Conservation (phyloP, 2,797 vertebrate species). For the Sandelia bainsii region DNA sequence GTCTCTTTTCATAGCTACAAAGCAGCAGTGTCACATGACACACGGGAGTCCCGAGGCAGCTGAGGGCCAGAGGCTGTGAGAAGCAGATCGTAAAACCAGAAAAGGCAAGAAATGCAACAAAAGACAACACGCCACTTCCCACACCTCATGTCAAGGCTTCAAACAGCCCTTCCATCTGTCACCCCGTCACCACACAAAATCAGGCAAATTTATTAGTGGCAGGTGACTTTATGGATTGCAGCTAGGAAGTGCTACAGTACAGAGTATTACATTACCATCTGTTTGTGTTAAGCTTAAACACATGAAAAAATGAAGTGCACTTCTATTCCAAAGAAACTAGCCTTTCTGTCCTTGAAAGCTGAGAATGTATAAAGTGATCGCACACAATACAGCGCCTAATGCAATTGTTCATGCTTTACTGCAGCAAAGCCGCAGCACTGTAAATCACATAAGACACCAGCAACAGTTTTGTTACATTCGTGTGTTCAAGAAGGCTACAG, state of each 20-base stretch:
- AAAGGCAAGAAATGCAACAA: constrained; percentile 72
- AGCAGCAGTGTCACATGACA: constrained; percentile 70
- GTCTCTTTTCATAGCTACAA: constrained; percentile 7
- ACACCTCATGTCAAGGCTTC: constrained; percentile 61
- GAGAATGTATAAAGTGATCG: constrained; percentile 39
- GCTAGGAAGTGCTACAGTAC: constrained; percentile 48
- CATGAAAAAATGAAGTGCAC: constrained; percentile 19
- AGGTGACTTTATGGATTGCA: constrained; percentile 70
- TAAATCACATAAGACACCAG: constrained; percentile 61
- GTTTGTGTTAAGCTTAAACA: constrained; percentile 45
- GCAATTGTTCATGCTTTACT: constrained; percentile 46
- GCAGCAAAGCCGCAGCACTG: constrained; percentile 46
- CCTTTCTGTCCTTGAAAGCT: constrained; percentile 41
- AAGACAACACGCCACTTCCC: constrained; percentile 70
- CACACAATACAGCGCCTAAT: constrained; percentile 34
- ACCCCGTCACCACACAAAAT: constrained; percentile 57
- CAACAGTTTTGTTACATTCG: constrained; percentile 69
- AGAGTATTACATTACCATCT: constrained; percentile 72
- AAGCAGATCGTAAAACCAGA: constrained; percentile 72
- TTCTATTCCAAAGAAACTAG: constrained; percentile 42
- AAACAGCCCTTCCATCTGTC: constrained; percentile 44
- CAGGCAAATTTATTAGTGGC: constrained; percentile 75
- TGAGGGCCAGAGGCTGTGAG: constrained; percentile 61
- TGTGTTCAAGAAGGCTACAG: constrained; percentile 39
- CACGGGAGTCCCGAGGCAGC: constrained; percentile 52